phyloP scores from a whole-genome alignment of 2,888 invertebrate species.

The Cremastobaeus sp. region DNA sequence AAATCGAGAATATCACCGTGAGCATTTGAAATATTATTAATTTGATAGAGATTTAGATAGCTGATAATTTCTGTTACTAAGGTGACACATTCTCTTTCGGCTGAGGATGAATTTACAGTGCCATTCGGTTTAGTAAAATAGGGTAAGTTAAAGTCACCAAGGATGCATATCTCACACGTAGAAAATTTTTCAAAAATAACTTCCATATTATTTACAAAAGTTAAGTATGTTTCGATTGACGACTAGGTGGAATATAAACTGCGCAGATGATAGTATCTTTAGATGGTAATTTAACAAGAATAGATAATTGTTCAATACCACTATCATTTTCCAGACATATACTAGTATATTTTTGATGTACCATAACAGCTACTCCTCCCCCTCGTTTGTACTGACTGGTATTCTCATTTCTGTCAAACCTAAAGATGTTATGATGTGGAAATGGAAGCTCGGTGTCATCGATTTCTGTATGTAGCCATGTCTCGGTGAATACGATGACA shows the following conservation, averaged over 20 bases:
- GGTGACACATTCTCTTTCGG: neutral
- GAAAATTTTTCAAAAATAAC: too few relatives aligned
- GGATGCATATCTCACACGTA: too few relatives aligned
- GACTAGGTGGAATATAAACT: too few relatives aligned
- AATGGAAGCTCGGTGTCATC: neutral
- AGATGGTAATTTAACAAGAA: neutral
- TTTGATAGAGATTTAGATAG: neutral
- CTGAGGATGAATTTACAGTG: neutral
- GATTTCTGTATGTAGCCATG: neutral
- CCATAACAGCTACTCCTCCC: constrained; percentile 3
- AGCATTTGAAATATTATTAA: neutral
- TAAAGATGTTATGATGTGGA: neutral
- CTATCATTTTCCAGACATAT: neutral
- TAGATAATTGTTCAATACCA: neutral
- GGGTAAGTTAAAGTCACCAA: too few relatives aligned
- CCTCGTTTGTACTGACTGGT: constrained; percentile 11
- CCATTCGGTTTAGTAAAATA: too few relatives aligned
- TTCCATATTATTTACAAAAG: too few relatives aligned
- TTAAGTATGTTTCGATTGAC: too few relatives aligned
- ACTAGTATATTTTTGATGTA: neutral
- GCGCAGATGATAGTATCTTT: too few relatives aligned
- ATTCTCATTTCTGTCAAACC: neutral
- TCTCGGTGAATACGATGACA: constrained; percentile 2
- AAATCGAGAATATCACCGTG: neutral
- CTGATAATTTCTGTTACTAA: neutral